Base-by-base conservation (phyloP, 2,113 vertebrate genomes). In the Struthio camelus region DNA sequence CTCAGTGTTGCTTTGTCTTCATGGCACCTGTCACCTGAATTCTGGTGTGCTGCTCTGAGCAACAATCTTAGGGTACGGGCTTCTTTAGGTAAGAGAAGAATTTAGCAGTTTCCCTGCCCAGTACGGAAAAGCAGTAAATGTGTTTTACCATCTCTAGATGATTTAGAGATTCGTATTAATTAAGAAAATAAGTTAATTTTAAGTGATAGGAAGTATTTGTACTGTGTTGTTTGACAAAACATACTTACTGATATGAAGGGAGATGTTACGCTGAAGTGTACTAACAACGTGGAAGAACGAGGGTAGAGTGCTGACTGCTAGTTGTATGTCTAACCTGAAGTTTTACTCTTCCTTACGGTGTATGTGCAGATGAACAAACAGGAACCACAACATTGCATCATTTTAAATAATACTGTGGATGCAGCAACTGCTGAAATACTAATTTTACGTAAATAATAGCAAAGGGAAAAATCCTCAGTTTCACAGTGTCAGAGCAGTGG, bases 271-370 rank as follows among this genome's bases (percentile, higher is more conserved):
- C 58, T 36, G 24, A 72, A 25, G 24, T 12, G 15, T 66, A 17
- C 32, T 76, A 19, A 22, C 13, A 61, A 27, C 0, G 1, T 3
- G 1, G 34, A 46, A 70, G 65, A 66, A 73, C 1, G 1, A 84
- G 22, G 14, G 18, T 20, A 51, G 51, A 65, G 32, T 32, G 10
- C 38, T 66, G 23, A 32, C 66, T 3, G 5, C 12, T 65, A 10
- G 32, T 89, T 53, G 10, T 30, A 7, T 54, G 20, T 36, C 65
- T 85, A 18, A 59, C 17, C 28, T 56, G 62, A 78, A 66, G 9
- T 36, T 85, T n/a, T n/a, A 30, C 46, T 88, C 28, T 80, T 67
- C 42, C 34, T 40, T 32, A 27, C 14, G 28, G 24, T 77, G 13
- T 27, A 32, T 7, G 8, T 50, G 30, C 40, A 48, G 30, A 69